Base-by-base conservation (phyloP, 2,888 invertebrate species). In the Pogonocherus hispidulus region DNA sequence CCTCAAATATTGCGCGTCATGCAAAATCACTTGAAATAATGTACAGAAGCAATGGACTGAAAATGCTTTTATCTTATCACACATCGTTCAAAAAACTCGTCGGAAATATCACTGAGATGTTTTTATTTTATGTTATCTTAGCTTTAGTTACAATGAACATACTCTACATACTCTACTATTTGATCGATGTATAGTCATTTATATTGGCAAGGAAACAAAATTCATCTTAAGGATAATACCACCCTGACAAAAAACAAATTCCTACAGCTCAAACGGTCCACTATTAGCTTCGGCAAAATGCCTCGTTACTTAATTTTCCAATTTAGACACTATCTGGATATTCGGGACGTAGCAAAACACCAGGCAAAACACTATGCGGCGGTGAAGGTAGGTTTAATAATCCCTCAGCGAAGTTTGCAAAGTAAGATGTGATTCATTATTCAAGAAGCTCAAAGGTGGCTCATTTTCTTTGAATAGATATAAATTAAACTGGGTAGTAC, bases 391-490 rank as follows among this genome's bases (percentile, higher is more conserved):
- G n/a, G 41, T n/a, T 41, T 41, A 41, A 41, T 41, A 41, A 41
- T 41, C 16, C 41, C 41, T 41, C n/a, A 16, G 41, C 11, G 41
- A 3, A 41, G 41, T 41, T 41, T 41, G n/a, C n/a, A 41, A 41
- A 41, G 41, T 41, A 41, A 41, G 41, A 41, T 41, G 41, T 41
- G 41, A 41, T 41, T 41, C 41, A 41, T 41, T 41, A 41, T 41
- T 41, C 41, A 41, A 5, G 27, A n/a, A 41, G 41, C 14, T 41
- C 41, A 41, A 41, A 41, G 41, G 41, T 14, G 41, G 14, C 41
- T 16, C 41, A 2, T 41, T 41, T 41, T 41, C 41, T 41, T 41
- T 41, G 41, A 41, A 41, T 9, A 3, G 41, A 14, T 41, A 14
- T n/a, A 41, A 41, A 41, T 41, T 41, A 41, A 41, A 41, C 41